Percentiles rank a stretch among this genome's conserved stretches.
phyloP scores from a whole-genome alignment of 1,140 invertebrate genomes.

The Pomacea maculata region DNA sequence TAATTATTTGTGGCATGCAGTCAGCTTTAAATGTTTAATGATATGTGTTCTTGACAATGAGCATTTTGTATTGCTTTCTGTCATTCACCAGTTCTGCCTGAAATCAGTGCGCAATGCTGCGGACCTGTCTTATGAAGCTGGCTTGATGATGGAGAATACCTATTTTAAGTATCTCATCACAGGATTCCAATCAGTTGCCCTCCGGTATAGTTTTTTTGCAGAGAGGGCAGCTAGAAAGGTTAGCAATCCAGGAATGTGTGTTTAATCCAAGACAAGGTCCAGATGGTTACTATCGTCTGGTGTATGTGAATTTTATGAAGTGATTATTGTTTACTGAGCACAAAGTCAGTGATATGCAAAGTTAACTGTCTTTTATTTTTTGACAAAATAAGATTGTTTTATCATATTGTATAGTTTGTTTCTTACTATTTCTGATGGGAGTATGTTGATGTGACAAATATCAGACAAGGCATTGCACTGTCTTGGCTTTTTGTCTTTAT shows the following conservation, averaged over 20 bases:
- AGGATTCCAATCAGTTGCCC: constrained; percentile 50
- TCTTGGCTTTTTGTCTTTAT: background rate
- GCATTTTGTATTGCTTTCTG: background rate
- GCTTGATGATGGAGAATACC: constrained; percentile 35
- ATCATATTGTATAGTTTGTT: no score
- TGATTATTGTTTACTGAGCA: no score
- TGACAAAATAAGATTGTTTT: no score
- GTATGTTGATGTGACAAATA: background rate
- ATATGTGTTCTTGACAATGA: background rate
- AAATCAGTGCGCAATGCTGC: constrained; percentile 49
- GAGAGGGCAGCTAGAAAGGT: constrained; percentile 57
- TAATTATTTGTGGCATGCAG: no score
- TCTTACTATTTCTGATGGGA: background rate
- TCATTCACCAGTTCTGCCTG: constrained; percentile 35
- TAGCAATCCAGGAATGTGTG: background rate
- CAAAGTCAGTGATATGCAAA: no score
- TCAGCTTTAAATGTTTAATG: no score
- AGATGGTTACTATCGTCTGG: no score
- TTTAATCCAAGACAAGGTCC: no score
- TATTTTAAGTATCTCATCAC: constrained; percentile 38
- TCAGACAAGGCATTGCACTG: background rate
- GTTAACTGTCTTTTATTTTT: no score
- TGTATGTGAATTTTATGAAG: no score
- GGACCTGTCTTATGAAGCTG: constrained; percentile 42
- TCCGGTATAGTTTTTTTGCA: constrained; percentile 61